Percentiles rank a stretch among this genome's conserved stretches.
Evolutionary conservation across 2,113 vertebrate genomes (phyloP).

Genomic region (Caranx melampygus): DNA sequence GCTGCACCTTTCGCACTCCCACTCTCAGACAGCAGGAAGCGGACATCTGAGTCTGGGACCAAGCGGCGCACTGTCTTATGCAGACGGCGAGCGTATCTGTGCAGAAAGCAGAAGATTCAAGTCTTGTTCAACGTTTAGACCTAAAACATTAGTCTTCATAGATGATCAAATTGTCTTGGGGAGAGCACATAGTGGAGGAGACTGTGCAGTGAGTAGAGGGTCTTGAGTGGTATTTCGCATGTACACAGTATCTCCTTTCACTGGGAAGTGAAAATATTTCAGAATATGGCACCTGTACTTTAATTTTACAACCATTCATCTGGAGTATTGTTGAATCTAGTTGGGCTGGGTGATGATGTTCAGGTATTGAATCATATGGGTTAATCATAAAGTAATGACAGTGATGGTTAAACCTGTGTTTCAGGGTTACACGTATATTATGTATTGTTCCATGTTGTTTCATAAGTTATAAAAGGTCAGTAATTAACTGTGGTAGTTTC

Average conservation of each 20-base stretch:
- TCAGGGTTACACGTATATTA: no score
- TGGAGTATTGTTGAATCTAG: no score
- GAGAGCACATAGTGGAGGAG: not conserved
- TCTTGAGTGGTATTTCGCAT: not conserved
- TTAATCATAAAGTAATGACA: no score
- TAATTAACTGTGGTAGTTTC: no score
- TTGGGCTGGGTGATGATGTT: no score
- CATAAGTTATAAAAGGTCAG: no score
- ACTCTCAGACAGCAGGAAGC: constrained; percentile 97
- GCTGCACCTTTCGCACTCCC: constrained; percentile 96
- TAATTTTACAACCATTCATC: no score
- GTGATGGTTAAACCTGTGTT: no score
- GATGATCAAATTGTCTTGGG: no score
- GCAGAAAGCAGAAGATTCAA: not conserved
- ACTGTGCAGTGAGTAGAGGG: not conserved
- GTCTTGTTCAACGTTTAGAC: not conserved
- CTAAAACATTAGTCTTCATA: not conserved
- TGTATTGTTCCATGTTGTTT: no score
- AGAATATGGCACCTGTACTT: no score
- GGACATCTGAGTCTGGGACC: constrained; percentile 94
- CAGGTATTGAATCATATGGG: no score
- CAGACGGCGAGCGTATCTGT: constrained; percentile 92
- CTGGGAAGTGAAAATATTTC: not conserved
- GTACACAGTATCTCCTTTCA: not conserved
- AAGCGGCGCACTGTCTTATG: constrained; percentile 95